These are phyloP conservation scores for Tachina grossa DNA, from an alignment of 2,888 invertebrate species.

Conservation along the genomic window DNA sequence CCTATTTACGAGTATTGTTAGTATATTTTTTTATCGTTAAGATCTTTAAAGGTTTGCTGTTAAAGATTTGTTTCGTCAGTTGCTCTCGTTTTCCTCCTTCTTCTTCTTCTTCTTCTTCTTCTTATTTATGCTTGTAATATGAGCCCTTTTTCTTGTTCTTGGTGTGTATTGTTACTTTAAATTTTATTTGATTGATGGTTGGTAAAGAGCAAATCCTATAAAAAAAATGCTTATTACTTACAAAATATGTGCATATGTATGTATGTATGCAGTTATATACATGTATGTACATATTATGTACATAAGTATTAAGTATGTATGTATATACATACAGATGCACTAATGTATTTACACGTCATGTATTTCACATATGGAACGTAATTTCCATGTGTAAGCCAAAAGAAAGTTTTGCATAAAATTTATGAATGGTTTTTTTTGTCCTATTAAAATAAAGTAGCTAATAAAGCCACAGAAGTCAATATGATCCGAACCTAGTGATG, in stretches of 20 bases:
- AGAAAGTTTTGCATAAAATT: no score
- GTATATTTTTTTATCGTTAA: slow-evolving; percentile 54
- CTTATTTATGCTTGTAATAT: slow-evolving; percentile 15
- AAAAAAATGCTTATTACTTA: background rate
- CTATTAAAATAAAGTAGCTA: no score
- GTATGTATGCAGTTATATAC: slow-evolving; percentile 38
- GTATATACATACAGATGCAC: slow-evolving; percentile 1
- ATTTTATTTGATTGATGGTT: slow-evolving; percentile 56
- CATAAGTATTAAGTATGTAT: background rate
- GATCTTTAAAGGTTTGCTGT: slow-evolving; percentile 48
- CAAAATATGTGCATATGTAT: no score
- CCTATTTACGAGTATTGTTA: slow-evolving; percentile 23
- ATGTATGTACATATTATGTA: background rate
- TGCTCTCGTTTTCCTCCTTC: slow-evolving; percentile 5
- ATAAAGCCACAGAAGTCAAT: no score
- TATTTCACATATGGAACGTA: background rate
- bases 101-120: no score
- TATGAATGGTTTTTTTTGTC: no score
- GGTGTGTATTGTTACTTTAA: background rate
- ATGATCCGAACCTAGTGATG: no score
- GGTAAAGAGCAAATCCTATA: slow-evolving; percentile 41
- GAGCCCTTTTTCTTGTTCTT: slow-evolving; percentile 40
- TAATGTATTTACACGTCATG: background rate
- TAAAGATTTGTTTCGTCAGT: slow-evolving; percentile 26
- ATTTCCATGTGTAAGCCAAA: background rate